Evolutionary conservation across 92 coral and sea anemone species (phyloP).

Genomic region (Porites evermanni): DNA sequence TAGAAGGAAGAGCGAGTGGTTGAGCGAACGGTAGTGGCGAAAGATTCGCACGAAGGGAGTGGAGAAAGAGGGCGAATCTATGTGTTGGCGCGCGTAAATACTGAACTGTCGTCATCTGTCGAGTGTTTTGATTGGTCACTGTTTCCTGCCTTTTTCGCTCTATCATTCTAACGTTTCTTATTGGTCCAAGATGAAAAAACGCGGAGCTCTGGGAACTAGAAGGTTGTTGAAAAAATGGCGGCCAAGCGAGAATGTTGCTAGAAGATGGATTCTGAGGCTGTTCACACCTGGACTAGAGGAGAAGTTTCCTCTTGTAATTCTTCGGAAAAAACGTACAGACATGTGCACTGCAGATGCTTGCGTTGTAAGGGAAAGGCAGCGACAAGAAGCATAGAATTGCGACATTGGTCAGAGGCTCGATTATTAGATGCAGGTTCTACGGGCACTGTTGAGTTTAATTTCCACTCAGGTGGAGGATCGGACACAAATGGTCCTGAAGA

Average conservation of each 20-base stretch:
- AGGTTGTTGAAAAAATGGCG: slow-evolving; percentile 25
- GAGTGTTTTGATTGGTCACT: slow-evolving; percentile 43
- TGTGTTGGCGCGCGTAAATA: slow-evolving; percentile 23
- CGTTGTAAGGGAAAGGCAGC: slow-evolving; percentile 51
- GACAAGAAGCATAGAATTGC: slow-evolving; percentile 53
- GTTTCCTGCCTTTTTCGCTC: slow-evolving; percentile 19
- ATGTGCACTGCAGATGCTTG: slow-evolving; percentile 51
- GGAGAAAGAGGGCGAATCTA: not conserved
- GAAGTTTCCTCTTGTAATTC: slow-evolving; percentile 54
- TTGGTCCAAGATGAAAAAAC: slow-evolving; percentile 17
- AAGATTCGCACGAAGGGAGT: not conserved
- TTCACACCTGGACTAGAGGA: slow-evolving; percentile 40
- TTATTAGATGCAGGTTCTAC: no score
- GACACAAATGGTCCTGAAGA: no score
- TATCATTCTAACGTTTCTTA: slow-evolving; percentile 34
- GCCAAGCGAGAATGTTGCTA: not conserved
- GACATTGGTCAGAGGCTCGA: slow-evolving; percentile 56
- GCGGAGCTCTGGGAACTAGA: slow-evolving; percentile 32
- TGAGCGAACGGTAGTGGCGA: no score
- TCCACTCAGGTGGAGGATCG: no score
- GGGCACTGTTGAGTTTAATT: no score
- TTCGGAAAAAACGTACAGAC: slow-evolving; percentile 53
- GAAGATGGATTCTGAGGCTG: slow-evolving; percentile 1
- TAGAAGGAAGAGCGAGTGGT: no score
- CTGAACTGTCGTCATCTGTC: slow-evolving; percentile 39